Conservation (phyloP, 2,797 vertebrate genomes). For the Erethizon dorsatum region DNA sequence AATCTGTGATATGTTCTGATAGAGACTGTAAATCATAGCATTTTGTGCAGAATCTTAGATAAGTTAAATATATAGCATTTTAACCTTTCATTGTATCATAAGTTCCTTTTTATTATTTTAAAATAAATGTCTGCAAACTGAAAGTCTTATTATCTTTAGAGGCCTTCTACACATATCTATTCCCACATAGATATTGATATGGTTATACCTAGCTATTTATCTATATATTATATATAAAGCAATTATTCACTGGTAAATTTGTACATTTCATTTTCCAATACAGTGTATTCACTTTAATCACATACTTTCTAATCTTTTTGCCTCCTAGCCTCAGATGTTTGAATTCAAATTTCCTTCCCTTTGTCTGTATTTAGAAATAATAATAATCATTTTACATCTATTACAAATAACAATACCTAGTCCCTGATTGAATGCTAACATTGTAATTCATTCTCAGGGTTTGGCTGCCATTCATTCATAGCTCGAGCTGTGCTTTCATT, state of each 20-base stretch:
- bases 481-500: conserved; percentile 90
- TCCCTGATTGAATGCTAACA: conserved; percentile 89
- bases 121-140: conserved; percentile 74
- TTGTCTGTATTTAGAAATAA: conserved; percentile 93
- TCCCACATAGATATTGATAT: conserved; percentile 72
- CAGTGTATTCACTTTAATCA: conserved; percentile 88
- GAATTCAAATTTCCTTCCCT: conserved; percentile 91
- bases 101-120: conserved; percentile 71
- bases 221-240: conserved; percentile 74
- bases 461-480: conserved; percentile 90
- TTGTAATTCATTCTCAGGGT: conserved; percentile 91
- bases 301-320: conserved; percentile 90
- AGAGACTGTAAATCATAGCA: conserved; percentile 58
- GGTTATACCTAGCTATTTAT: conserved; percentile 81
- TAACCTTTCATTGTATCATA: conserved; percentile 66
- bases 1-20: conserved; percentile 46
- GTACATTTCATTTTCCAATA: conserved; percentile 91
- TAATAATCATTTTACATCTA: conserved; percentile 93
- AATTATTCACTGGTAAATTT: conserved; percentile 87
- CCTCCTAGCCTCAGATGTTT: conserved; percentile 88
- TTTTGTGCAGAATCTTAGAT: conserved; percentile 60
- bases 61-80: conserved; percentile 71
- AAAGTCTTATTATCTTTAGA: conserved; percentile 73
- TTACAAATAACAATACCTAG: conserved; percentile 93
- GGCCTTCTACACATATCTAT: conserved; percentile 65